Evolutionary conservation across 2,113 vertebrate genomes (phyloP).

Genomic region (Sander lucioperca): DNA sequence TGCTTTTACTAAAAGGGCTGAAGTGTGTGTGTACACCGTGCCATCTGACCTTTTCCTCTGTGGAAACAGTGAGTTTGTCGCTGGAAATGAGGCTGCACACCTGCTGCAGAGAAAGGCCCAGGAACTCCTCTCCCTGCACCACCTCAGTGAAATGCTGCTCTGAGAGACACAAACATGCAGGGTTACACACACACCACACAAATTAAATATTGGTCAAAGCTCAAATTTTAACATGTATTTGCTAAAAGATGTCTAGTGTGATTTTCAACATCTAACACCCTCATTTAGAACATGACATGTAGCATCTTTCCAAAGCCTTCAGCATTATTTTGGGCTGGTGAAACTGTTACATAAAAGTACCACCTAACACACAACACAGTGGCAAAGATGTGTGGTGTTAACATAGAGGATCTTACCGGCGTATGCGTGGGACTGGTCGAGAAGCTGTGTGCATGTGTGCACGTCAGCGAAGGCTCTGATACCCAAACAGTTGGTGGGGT

Average conservation of each 20-base stretch:
- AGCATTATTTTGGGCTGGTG: background rate
- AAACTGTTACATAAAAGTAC: constrained; percentile 40
- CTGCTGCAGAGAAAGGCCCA: constrained; percentile 94
- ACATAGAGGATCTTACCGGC: constrained; percentile 87
- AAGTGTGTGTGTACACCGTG: background rate
- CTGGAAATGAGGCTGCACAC: constrained; percentile 97
- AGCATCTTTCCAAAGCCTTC: background rate
- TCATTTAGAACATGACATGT: background rate
- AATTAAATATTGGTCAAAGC: background rate
- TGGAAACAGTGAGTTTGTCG: constrained; percentile 95
- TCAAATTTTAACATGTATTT: background rate
- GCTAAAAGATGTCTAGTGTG: background rate
- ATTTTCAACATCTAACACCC: background rate
- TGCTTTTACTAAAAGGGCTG: too few relatives aligned
- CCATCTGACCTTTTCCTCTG: constrained; percentile 93
- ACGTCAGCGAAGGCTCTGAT: constrained; percentile 96
- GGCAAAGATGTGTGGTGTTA: background rate
- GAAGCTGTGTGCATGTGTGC: constrained; percentile 93
- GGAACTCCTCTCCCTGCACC: constrained; percentile 96
- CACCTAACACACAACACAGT: background rate
- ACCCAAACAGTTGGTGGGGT: constrained; percentile 95
- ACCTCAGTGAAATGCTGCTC: constrained; percentile 98
- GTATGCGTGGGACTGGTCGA: constrained; percentile 92
- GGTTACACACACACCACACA: constrained; percentile 3
- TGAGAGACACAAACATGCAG: constrained; percentile 73